phyloP scores from a whole-genome alignment of 2,888 invertebrate species.

The Drosophila anomalata region DNA sequence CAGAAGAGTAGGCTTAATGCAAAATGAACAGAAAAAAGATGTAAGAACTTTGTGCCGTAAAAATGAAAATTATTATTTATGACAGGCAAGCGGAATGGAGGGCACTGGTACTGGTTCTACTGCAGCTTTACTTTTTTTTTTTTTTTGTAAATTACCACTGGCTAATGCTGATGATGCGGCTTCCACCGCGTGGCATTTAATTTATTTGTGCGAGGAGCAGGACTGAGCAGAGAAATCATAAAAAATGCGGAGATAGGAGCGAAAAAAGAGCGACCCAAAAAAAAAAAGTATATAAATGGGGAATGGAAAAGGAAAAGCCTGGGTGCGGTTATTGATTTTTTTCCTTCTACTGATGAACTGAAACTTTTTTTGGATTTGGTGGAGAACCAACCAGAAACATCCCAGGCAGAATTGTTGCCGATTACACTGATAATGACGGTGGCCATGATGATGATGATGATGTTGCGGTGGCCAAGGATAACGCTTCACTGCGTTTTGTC shows the following conservation, averaged over 20 bases:
- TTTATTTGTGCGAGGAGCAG: constrained; percentile 38
- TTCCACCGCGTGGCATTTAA: constrained; percentile 30
- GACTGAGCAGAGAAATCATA: constrained; percentile 21
- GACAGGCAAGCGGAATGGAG: constrained; percentile 5
- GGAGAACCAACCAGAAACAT: constrained; percentile 4
- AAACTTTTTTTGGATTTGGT: constrained; percentile 24
- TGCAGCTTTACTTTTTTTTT: constrained; percentile 32
- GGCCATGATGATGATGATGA: constrained; percentile 31
- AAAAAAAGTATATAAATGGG: constrained; percentile 19
- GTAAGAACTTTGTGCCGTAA: constrained; percentile 20
- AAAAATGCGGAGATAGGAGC: constrained; percentile 20
- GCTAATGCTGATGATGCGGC: constrained; percentile 57
- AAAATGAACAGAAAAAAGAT: constrained; percentile 12
- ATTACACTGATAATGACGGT: constrained; percentile 29
- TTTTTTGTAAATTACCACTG: constrained; percentile 14
- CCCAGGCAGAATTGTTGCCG: constrained; percentile 25
- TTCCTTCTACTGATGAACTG: constrained; percentile 61
- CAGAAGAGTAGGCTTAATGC: constrained; percentile 25
- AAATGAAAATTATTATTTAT: constrained; percentile 52
- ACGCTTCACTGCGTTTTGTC: constrained; percentile 53
- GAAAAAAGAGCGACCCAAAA: constrained; percentile 7
- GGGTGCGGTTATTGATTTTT: constrained; percentile 77
- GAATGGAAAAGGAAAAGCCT: constrained; percentile 32
- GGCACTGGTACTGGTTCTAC: background rate
- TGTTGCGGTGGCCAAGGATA: constrained; percentile 41